Conservation (phyloP, 2,113 vertebrate species). For the Pygoscelis adeliae region DNA sequence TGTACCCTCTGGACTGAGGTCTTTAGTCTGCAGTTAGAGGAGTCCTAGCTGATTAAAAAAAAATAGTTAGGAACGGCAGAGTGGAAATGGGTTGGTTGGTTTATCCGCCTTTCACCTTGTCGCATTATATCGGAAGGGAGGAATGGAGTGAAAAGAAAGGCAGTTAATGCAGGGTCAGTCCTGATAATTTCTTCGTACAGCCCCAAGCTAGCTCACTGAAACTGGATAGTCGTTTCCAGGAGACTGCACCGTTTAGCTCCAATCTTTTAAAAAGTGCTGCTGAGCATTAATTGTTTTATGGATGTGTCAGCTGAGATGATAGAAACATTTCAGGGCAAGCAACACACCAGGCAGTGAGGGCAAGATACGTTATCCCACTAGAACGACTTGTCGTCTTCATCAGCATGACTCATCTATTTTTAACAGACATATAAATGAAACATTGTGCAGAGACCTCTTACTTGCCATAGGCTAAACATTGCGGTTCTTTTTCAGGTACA, state of each 20-base stretch:
- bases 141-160: neutral
- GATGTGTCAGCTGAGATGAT: neutral
- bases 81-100: neutral
- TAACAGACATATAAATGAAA: slow-evolving; percentile 1
- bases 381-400: neutral
- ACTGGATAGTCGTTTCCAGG: neutral
- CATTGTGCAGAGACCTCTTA: neutral
- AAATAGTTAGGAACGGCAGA: neutral
- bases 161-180: neutral
- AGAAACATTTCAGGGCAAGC: neutral
- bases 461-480: neutral
- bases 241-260: neutral
- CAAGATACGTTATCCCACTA: neutral
- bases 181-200: neutral
- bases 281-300: neutral
- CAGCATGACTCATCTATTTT: neutral
- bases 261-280: neutral
- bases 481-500: neutral
- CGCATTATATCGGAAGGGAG: neutral
- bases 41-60: neutral
- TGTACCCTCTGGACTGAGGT: neutral
- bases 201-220: neutral
- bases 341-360: neutral
- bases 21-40: neutral
- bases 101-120: neutral